A percentile compares a stretch with the other conserved stretches of the same genome.
These are phyloP conservation scores for Anthopleura sola DNA, from an alignment of 64 coral and sea anemone species.

Conservation along the genomic window DNA sequence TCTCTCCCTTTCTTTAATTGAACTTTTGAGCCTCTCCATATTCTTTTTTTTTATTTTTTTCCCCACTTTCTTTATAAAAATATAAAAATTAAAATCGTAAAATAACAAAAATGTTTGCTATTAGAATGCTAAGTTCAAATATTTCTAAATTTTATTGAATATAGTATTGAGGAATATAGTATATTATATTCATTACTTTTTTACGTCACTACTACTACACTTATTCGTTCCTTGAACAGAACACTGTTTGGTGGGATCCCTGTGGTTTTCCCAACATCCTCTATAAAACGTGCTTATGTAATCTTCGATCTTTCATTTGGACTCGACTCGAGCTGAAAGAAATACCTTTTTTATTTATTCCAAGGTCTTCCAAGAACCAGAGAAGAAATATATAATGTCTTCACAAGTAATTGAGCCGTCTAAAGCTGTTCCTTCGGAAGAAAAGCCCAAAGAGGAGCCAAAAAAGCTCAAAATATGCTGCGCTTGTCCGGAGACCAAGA, in stretches of 20 bases:
- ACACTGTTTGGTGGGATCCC: neutral
- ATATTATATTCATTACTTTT: too few species aligned
- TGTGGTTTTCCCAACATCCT: slow-evolving; percentile 9
- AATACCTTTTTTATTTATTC: neutral
- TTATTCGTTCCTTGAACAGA: too few species aligned
- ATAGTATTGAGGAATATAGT: too few species aligned
- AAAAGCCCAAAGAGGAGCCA: slow-evolving; percentile 36
- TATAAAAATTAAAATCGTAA: too few species aligned
- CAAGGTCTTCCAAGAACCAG: neutral
- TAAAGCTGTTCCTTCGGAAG: neutral
- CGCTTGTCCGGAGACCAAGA: slow-evolving; percentile 98
- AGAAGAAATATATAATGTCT: slow-evolving; percentile 25
- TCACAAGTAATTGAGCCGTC: slow-evolving; percentile 18
- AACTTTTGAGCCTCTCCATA: too few species aligned
- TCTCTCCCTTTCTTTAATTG: too few species aligned
- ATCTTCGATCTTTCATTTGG: neutral
- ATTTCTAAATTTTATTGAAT: too few species aligned
- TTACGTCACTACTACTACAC: too few species aligned
- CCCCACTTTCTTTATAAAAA: too few species aligned
- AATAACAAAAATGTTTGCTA: too few species aligned
- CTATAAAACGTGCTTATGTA: neutral
- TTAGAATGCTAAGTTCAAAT: too few species aligned
- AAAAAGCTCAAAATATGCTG: slow-evolving; percentile 90
- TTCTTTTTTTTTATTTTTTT: too few species aligned
- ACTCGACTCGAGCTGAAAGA: neutral